Conservation (phyloP, 2,888 invertebrate genomes). For the Ariolimax columbianus region DNA sequence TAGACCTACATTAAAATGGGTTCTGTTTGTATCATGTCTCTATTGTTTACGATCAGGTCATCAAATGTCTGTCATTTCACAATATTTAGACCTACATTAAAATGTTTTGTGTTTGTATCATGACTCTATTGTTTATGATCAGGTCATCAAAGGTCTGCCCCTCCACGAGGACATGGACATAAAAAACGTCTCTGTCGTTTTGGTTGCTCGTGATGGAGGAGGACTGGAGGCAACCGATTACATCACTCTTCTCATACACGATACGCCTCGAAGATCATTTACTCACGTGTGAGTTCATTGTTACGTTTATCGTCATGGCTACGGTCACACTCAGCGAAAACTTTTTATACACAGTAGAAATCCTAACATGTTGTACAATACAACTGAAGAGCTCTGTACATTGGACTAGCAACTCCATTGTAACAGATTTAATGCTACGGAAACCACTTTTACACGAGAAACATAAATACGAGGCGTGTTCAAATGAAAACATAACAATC, state of each 20-base stretch:
- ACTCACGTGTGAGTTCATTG: conserved; percentile 55
- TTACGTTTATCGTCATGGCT: too few relatives aligned
- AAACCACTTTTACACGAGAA: too few relatives aligned
- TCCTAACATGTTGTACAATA: too few relatives aligned
- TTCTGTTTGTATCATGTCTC: neutral
- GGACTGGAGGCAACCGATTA: conserved; percentile 55
- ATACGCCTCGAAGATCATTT: conserved; percentile 47
- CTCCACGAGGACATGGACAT: conserved; percentile 58
- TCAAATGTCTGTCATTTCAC: conserved; percentile 63
- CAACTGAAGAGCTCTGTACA: too few relatives aligned
- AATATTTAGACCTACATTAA: neutral
- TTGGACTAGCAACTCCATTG: too few relatives aligned
- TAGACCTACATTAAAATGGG: too few relatives aligned
- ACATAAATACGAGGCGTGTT: too few relatives aligned
- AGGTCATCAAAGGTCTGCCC: conserved; percentile 66
- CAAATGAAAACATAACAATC: too few relatives aligned
- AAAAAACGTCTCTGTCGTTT: conserved; percentile 53
- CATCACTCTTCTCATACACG: conserved; percentile 56
- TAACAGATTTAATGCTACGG: too few relatives aligned
- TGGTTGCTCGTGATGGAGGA: conserved; percentile 57
- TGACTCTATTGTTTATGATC: conserved; percentile 12
- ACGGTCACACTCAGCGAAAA: too few relatives aligned
- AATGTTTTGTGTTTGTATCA: too few relatives aligned
- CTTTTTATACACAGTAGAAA: too few relatives aligned
- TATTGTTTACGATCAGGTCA: conserved; percentile 53